Evolutionary conservation across 2,797 vertebrate species (phyloP).

Genomic region (Borostomias antarcticus): DNA sequence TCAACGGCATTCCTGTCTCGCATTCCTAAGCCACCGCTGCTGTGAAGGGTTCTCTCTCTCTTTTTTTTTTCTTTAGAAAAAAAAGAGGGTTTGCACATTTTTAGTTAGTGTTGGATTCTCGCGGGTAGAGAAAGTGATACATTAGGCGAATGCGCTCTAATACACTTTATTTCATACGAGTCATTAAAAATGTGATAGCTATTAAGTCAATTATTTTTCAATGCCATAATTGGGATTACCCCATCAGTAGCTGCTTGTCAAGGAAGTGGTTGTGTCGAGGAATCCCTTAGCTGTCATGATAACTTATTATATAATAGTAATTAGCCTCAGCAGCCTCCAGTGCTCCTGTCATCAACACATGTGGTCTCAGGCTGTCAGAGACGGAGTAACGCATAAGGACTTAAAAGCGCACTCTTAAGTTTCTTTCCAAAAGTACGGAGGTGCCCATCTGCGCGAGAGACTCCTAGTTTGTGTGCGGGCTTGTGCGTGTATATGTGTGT

Average conservation of each 20-base stretch:
- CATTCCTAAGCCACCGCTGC: slow-evolving; percentile 82
- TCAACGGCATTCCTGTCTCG: slow-evolving; percentile 82
- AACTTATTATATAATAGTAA: slow-evolving; percentile 18
- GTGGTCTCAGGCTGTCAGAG: slow-evolving; percentile 3
- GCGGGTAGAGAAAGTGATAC: too few relatives aligned
- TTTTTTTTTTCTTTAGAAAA: slow-evolving; percentile 41
- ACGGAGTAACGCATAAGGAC: too few relatives aligned
- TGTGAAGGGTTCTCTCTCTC: slow-evolving; percentile 62
- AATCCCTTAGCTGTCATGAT: background rate
- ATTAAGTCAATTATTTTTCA: background rate
- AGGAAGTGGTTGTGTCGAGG: background rate
- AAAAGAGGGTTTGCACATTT: slow-evolving; percentile 33
- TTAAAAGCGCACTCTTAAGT: too few relatives aligned
- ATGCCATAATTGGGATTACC: background rate
- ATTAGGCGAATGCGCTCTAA: too few relatives aligned
- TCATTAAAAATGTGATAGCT: too few relatives aligned
- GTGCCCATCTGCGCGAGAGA: too few relatives aligned
- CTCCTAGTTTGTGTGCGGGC: slow-evolving; percentile 13
- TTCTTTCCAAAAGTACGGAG: too few relatives aligned
- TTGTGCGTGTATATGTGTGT: slow-evolving; percentile 19
- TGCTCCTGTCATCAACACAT: slow-evolving; percentile 1
- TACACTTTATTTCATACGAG: too few relatives aligned
- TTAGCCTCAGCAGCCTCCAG: background rate
- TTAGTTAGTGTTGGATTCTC: too few relatives aligned
- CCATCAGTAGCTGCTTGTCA: background rate